phyloP scores from a whole-genome alignment of 2,797 vertebrate genomes.

The Xiphorhynchus erythropygius region DNA sequence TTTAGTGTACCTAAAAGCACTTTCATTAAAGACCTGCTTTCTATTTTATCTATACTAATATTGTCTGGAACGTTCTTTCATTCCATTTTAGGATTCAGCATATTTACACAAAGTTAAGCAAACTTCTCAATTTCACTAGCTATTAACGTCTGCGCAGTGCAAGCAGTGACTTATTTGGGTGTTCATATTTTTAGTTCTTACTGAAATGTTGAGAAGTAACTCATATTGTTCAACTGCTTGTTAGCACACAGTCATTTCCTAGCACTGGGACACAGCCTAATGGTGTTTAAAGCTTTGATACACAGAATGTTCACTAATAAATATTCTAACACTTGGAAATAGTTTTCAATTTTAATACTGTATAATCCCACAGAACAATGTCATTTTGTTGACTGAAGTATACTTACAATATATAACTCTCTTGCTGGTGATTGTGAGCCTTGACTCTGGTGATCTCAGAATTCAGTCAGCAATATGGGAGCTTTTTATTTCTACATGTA shows the following conservation, averaged over 20 bases:
- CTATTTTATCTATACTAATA: too few relatives aligned
- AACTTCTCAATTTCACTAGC: background rate
- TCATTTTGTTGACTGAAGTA: background rate
- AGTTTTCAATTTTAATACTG: background rate
- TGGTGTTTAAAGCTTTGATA: background rate
- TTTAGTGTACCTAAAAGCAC: too few relatives aligned
- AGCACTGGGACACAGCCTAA: background rate
- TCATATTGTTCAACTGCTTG: background rate
- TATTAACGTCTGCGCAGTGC: background rate
- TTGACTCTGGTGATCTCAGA: slow-evolving; percentile 1
- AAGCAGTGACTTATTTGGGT: background rate
- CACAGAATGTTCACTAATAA: background rate
- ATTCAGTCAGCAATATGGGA: background rate
- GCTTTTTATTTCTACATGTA: background rate
- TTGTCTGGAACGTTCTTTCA: too few relatives aligned
- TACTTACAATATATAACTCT: background rate
- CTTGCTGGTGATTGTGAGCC: background rate
- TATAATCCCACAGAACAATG: background rate
- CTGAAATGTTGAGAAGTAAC: background rate
- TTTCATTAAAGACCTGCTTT: too few relatives aligned
- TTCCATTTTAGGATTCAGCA: background rate
- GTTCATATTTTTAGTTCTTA: background rate
- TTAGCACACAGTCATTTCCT: background rate
- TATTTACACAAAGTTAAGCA: background rate
- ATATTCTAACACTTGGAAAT: background rate